These are phyloP conservation scores for Mus pahari DNA, from an alignment of 2,113 vertebrate genomes.

Conservation along the genomic window DNA sequence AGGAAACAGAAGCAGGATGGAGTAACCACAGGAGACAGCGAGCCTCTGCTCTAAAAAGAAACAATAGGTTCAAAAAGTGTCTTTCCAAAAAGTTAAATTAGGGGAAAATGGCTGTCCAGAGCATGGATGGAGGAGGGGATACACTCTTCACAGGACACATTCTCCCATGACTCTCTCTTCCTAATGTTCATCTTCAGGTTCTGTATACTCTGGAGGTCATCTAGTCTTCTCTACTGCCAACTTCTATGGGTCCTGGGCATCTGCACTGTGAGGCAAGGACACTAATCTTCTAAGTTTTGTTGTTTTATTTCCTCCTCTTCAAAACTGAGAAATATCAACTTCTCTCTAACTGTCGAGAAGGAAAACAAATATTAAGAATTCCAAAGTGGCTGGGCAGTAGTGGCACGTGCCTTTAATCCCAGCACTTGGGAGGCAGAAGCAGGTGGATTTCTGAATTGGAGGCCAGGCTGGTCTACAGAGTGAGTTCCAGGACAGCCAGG, in stretches of 20 bases:
- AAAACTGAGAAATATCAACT: constrained; percentile 48
- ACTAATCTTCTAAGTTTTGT: neutral
- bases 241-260: neutral
- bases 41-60: constrained; percentile 23
- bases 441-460: too few species aligned
- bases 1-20: constrained; percentile 61
- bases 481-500: too few species aligned
- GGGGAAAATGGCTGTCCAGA: neutral
- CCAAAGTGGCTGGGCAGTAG: neutral
- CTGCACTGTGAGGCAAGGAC: neutral
- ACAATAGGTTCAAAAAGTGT: neutral
- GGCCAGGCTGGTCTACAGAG: too few species aligned
- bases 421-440: too few species aligned
- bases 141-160: neutral
- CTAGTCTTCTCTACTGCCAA: neutral
- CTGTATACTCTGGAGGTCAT: neutral
- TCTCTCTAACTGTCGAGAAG: constrained; percentile 51
- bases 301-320: neutral
- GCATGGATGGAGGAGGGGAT: neutral
- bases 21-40: neutral
- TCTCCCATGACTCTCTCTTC: neutral
- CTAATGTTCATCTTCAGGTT: neutral
- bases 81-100: neutral
- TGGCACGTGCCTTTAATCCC: too few species aligned
- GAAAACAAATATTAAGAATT: constrained; percentile 62